Evolutionary conservation across 2,888 invertebrate species (phyloP).

Genomic region (Idaea aversata): DNA sequence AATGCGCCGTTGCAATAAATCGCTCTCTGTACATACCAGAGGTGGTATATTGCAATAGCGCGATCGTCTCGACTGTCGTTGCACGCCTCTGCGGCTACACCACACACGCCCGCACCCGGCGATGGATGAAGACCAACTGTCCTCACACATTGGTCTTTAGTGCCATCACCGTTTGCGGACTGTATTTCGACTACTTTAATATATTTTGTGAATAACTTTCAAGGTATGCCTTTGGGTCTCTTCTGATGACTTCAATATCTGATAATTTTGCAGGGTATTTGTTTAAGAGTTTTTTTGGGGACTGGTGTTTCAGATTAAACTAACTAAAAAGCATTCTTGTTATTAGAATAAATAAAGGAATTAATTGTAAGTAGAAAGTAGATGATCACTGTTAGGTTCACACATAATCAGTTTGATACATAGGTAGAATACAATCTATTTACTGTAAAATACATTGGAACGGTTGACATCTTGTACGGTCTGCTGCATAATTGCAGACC

Average conservation of each 20-base stretch:
- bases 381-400: too few relatives aligned
- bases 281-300: not conserved
- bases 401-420: too few relatives aligned
- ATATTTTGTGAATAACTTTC: constrained; percentile 36
- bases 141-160: constrained; percentile 70
- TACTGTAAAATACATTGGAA: too few relatives aligned
- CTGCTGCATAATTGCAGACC: too few relatives aligned
- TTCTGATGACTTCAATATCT: not conserved
- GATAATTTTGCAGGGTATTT: not conserved
- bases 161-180: constrained; percentile 75
- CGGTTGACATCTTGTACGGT: too few relatives aligned
- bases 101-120: constrained; percentile 63
- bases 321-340: too few relatives aligned
- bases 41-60: constrained; percentile 60
- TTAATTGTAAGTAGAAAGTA: too few relatives aligned
- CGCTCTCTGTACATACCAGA: constrained; percentile 63
- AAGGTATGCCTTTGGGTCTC: constrained; percentile 28
- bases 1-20: constrained; percentile 58
- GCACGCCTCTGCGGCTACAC: constrained; percentile 46
- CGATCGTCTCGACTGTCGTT: constrained; percentile 43
- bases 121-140: constrained; percentile 77
- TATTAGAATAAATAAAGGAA: too few relatives aligned
- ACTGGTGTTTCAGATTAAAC: too few relatives aligned
- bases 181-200: constrained; percentile 54
- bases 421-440: too few relatives aligned